phyloP scores from a whole-genome alignment of 2,888 invertebrate species.

The Sinohyriopsis cumingii region DNA sequence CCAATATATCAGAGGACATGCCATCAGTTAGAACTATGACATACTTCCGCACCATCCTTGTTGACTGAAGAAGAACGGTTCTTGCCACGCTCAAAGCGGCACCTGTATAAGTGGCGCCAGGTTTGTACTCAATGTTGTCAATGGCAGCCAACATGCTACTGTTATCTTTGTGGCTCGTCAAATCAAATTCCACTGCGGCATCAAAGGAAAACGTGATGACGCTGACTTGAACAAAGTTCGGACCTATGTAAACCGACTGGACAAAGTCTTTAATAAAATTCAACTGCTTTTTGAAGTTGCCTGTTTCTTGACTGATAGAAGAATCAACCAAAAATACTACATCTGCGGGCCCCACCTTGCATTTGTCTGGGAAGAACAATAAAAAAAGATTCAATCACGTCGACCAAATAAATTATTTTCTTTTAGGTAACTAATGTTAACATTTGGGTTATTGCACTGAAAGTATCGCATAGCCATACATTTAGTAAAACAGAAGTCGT shows the following conservation, averaged over 20 bases:
- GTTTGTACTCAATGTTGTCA: slow-evolving; percentile 2
- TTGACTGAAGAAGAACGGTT: slow-evolving; percentile 1
- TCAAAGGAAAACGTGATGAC: slow-evolving; percentile 9
- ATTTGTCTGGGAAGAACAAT: too few species aligned
- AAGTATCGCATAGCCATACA: too few species aligned
- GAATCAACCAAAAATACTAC: slow-evolving; percentile 10
- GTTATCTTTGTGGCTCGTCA: slow-evolving; percentile 3
- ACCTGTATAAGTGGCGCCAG: slow-evolving; percentile 11
- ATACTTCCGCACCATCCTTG: slow-evolving; percentile 10
- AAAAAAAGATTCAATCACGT: too few species aligned
- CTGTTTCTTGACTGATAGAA: slow-evolving; percentile 2
- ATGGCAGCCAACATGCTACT: not conserved
- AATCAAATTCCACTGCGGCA: slow-evolving; percentile 9
- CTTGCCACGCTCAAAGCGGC: slow-evolving; percentile 1
- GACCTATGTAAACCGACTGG: slow-evolving; percentile 7
- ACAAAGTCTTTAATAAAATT: slow-evolving; percentile 16
- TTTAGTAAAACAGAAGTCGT: too few species aligned
- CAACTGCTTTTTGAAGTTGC: slow-evolving; percentile 3
- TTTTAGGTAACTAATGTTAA: too few species aligned
- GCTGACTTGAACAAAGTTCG: slow-evolving; percentile 9
- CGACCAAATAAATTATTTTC: too few species aligned
- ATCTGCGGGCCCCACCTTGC: not conserved
- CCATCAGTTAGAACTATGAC: slow-evolving; percentile 15
- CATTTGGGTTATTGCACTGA: too few species aligned
- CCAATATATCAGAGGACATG: slow-evolving; percentile 1